These are phyloP conservation scores for Acanthococcus lagerstroemiae DNA, from an alignment of 2,888 invertebrate genomes.

Conservation along the genomic window DNA sequence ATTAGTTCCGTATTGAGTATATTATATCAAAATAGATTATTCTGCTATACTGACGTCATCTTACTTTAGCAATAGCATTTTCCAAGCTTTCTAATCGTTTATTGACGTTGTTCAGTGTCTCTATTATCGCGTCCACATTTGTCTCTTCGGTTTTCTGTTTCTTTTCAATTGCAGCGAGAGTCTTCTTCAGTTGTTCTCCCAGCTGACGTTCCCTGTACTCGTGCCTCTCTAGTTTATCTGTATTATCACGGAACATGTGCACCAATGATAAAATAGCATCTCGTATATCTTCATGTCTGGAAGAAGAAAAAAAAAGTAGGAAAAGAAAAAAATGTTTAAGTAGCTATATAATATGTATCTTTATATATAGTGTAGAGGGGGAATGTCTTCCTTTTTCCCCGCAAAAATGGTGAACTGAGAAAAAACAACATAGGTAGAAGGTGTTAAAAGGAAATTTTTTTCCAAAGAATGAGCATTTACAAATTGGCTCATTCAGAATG, in stretches of 20 bases:
- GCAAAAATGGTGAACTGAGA: too few species aligned
- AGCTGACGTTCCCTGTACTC: constrained; percentile 68
- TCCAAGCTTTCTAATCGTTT: constrained; percentile 9
- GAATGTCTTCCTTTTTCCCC: too few species aligned
- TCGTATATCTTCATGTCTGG: constrained; percentile 62
- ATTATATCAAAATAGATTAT: too few species aligned
- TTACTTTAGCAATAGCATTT: constrained; percentile 6
- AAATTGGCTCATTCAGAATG: too few species aligned
- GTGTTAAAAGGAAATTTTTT: too few species aligned
- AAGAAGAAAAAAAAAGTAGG: too few species aligned
- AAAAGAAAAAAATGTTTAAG: too few species aligned
- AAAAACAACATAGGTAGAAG: too few species aligned
- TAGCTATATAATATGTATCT: too few species aligned
- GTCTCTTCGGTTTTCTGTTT: constrained; percentile 46
- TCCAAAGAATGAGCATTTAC: too few species aligned
- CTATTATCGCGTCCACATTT: not conserved
- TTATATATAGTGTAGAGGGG: too few species aligned
- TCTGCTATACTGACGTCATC: not conserved
- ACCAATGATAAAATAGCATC: constrained; percentile 70
- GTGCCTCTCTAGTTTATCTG: constrained; percentile 74
- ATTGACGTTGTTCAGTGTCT: constrained; percentile 15
- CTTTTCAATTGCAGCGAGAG: constrained; percentile 59
- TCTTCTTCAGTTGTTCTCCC: constrained; percentile 68
- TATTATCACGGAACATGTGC: constrained; percentile 65
- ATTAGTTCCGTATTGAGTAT: too few species aligned